Base-by-base conservation (phyloP, 1,140 invertebrate species). In the Belonocnema kinseyi region DNA sequence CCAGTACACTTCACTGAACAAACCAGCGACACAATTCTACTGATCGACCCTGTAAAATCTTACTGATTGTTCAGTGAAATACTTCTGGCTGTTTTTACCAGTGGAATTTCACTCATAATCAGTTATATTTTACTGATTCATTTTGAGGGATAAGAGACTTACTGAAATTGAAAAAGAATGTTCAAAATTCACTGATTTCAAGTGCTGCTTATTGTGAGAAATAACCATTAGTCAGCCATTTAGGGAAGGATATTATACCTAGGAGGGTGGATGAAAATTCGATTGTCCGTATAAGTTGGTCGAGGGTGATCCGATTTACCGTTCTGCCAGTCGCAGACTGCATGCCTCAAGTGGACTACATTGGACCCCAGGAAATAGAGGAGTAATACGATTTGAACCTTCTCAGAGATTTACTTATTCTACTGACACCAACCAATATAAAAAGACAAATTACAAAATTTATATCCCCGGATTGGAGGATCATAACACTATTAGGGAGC, bases 301-400 rank as follows among this genome's bases (percentile, higher is more conserved):
- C 61, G 61, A 66, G 61, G 33, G 61, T n/a, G 33, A 66, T 66
- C 61, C 61, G 61, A 66, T 66, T 66, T 66, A 61, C 58, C 58
- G 61, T 40, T 46, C 61, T 66, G 61, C 61, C 61, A 66, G 33
- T 66, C 14, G 61, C 61, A 66, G 61, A 66, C 61, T 66, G 26
- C 61, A 66, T 66, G 40, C 33, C 33, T 26, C 61, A 66, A 66
- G 61, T 66, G 61, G 61, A 33, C 4, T 66, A 66, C 50, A 61
- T 26, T 70, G 21, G 54, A 46, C 53, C n/a, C 53, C 10, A 71
- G 76, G 74, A 66, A 74, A 74, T 72, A 50, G 76, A 54, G 73
- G 74, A 72, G 58, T 77, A 77, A 77, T 77, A 61, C 50, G 58
- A 74, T 66, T 77, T 61, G 76, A 77, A 70, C 71, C 56, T 77